phyloP scores from a whole-genome alignment of 2,888 invertebrate genomes.

The Mantis religiosa region DNA sequence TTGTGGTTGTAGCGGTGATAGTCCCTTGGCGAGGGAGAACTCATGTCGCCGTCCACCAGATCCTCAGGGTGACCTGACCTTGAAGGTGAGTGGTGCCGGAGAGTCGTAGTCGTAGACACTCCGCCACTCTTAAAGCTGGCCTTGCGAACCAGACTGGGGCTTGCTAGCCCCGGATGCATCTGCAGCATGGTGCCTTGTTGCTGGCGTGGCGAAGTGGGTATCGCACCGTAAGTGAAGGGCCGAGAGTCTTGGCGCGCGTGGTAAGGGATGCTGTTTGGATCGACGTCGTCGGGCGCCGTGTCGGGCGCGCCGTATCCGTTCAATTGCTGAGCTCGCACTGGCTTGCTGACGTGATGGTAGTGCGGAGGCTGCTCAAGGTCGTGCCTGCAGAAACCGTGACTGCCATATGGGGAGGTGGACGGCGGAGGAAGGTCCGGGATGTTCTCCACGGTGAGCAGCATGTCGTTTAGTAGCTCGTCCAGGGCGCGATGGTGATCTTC shows the following conservation, averaged over 20 bases:
- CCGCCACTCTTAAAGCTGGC: constrained; percentile 50
- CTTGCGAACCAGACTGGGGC: constrained; percentile 79
- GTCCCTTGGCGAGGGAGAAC: constrained; percentile 27
- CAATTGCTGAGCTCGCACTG: constrained; percentile 14
- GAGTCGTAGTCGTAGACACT: constrained; percentile 32
- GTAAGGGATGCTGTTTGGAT: constrained; percentile 66
- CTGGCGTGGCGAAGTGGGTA: constrained; percentile 39
- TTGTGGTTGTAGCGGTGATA: constrained; percentile 37
- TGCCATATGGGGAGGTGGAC: constrained; percentile 20
- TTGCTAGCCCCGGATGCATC: constrained; percentile 70
- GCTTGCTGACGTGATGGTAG: not conserved
- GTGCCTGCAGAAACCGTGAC: constrained; percentile 10
- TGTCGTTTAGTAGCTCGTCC: constrained; percentile 79
- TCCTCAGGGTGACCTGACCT: constrained; percentile 24
- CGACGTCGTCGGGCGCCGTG: constrained; percentile 38
- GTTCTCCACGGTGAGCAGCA: constrained; percentile 83
- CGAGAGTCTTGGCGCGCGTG: constrained; percentile 86
- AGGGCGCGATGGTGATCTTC: constrained; percentile 64
- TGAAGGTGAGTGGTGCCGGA: constrained; percentile 20
- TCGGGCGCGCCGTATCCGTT: constrained; percentile 36
- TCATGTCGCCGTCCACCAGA: constrained; percentile 23
- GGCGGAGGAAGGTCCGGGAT: constrained; percentile 53
- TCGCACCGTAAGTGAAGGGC: constrained; percentile 83
- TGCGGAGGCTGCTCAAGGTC: constrained; percentile 24
- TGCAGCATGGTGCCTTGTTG: constrained; percentile 57